Evolutionary conservation across 2,888 invertebrate species (phyloP), one percentile per base, ranked within the genome.

Genomic region (Acleris holmiana): DNA sequence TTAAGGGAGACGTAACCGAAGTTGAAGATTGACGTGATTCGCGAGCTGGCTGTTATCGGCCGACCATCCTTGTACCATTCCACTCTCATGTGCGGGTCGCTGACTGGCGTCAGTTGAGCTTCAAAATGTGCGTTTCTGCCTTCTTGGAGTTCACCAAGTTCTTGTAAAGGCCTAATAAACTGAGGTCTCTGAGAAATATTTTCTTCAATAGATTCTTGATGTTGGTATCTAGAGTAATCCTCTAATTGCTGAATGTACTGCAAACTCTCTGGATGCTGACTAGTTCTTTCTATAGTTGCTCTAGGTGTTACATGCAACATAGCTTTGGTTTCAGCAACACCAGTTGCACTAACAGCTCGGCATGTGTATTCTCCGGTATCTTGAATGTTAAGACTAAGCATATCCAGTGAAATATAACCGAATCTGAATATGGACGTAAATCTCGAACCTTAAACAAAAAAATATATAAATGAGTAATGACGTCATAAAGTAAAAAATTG

Each of bases 1-100:
- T 99, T 99, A 83, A 99, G 96, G 93, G 98, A 98, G 94, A 99
- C 98, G 95, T 98, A 98, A 88, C 99, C 99, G 95, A 99, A 99
- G 95, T 99, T 99, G 95, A 98, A 98, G 94, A 98, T 97, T 87
- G 98, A 98, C 86, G 97, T 97, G 93, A 98, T 98, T 93, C 99
- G 96, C 86, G 98, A 98, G 93, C 99, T 99, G 84, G 98, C 98
- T 92, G 98, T 98, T 80, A 99, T 97, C 29, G 98, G 96, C 86
- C 96, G 95, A 74, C 98, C 99, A 94, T 97, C 97, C 93, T 97
- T 98, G 93, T 97, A 97, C 98, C 98, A 98, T 91, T 98, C 98
- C 81, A 98, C 97, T 92, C 96, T 96, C 97, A 98, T 98, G 51
- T 96, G 97, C 61, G 98, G 97, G 84, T 98, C 98, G 79, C 97